Conservation (phyloP, 2,113 vertebrate species). For the Pterocles orientalis region DNA sequence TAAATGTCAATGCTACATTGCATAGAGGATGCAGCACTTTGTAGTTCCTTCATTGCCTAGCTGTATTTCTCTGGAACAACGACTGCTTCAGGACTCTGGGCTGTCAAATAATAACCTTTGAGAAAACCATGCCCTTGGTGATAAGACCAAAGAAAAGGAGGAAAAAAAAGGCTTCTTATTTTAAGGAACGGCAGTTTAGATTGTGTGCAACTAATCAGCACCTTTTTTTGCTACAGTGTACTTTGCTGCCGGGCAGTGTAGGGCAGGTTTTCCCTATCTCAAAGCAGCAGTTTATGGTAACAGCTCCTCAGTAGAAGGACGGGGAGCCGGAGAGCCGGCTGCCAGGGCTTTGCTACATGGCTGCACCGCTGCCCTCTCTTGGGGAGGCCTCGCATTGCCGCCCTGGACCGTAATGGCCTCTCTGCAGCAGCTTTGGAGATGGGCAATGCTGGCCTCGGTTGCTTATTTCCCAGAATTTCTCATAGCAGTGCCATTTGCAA, state of each 20-base stretch:
- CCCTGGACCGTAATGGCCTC: fast-evolving
- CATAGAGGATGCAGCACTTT: not conserved
- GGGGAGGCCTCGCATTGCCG: not conserved
- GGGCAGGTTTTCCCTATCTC: not conserved
- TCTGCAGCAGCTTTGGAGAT: not conserved
- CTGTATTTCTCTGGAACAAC: not conserved
- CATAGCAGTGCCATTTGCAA: not conserved
- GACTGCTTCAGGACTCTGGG: not conserved
- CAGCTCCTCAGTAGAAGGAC: not conserved
- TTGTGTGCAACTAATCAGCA: not conserved
- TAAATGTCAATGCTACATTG: not conserved
- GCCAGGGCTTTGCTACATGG: fast-evolving
- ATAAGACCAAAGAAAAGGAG: not conserved
- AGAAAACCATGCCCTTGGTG: conserved; percentile 19
- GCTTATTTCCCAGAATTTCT: not conserved
- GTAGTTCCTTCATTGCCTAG: not conserved
- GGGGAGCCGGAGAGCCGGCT: not conserved
- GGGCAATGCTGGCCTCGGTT: fast-evolving
- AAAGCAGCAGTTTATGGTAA: not conserved
- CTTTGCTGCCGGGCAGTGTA: not conserved
- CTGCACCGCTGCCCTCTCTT: not conserved
- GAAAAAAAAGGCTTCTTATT: not conserved
- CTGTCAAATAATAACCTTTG: conserved; percentile 6
- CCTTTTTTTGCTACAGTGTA: not conserved
- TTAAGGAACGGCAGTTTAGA: not conserved